Base-by-base conservation (phyloP, 1,140 invertebrate species). In the Drosophila triauraria region DNA sequence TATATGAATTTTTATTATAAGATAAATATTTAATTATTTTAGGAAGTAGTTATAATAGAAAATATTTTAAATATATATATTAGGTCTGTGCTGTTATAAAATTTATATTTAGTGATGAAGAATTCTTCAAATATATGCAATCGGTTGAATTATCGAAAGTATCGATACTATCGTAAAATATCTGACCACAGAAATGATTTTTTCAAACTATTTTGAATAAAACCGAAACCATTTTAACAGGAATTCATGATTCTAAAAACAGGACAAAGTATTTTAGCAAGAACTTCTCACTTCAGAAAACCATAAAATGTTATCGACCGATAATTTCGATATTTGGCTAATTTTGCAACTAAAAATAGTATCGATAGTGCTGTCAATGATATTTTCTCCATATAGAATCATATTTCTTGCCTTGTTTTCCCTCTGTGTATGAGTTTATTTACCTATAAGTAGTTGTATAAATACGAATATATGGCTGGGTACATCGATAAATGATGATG, bases 401-500 rank as follows among this genome's bases (percentile, higher is more conserved):
- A 6, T 40, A 13, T 40, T 40, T 4, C 13, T 7, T 25, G 6
- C 12, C 46, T 7, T 23, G 15, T 50, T 35, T 35, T 53, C 50
- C 2, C 50, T 35, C 50, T 30, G 13, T 59, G 23, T 30, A 51
- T 61, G n/a, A 20, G 10, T 42, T 30, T 15, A 38, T 35, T 32
- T 35, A 54, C 8, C 43, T 42, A 20, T n/a, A 60, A 42, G 15
- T 38, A 67, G 17, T 57, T 44, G 40, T 25, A 35, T 40, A 57
- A 32, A 42, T 57, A 27, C 51, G 15, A 43, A 50, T 42, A 40
- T 25, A 54, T 59, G 63, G 38, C 35, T 51, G 23, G 9, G 38
- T 23, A 30, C 30, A 40, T 43, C 46, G 64, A 78, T 88, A 80
- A 80, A 78, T 88, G 72, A 90, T 90, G 84, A 78, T 82, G 76